Conservation (phyloP, 2,797 vertebrate genomes). For the Melanitta fusca region DNA sequence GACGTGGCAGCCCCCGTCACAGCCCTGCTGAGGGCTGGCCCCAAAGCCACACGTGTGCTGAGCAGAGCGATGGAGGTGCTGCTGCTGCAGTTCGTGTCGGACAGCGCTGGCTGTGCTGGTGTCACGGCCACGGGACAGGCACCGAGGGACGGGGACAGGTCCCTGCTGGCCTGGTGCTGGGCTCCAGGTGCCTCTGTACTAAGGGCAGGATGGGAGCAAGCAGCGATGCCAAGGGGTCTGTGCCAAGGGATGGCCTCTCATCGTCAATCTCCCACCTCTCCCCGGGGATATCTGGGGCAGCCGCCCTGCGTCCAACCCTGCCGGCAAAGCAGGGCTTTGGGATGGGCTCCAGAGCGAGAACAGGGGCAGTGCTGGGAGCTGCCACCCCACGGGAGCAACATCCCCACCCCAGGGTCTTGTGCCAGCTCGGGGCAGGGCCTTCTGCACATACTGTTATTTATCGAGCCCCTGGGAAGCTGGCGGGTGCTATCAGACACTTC, state of each 20-base stretch:
- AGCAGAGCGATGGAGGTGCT: background rate
- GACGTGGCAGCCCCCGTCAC: background rate
- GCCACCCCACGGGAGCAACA: fast-evolving
- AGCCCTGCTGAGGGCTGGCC: background rate
- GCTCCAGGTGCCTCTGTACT: background rate
- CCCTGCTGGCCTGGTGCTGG: background rate
- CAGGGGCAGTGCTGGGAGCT: background rate
- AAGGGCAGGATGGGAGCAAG: background rate
- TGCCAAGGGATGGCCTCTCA: background rate
- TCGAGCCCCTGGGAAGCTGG: background rate
- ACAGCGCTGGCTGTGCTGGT: background rate
- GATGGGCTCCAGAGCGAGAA: background rate
- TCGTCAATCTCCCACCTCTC: background rate
- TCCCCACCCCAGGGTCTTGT: background rate
- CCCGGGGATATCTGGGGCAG: background rate
- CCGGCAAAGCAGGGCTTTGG: background rate
- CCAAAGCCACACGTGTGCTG: background rate
- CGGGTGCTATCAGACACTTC: background rate
- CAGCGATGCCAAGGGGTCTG: background rate
- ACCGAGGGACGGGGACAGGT: background rate
- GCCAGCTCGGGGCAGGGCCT: background rate
- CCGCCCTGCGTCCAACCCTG: background rate
- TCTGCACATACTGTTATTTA: background rate
- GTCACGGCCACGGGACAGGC: fast-evolving
- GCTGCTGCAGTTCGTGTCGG: background rate